Base-by-base conservation (phyloP, 2,888 invertebrate species). In the Megalurothrips usitatus region DNA sequence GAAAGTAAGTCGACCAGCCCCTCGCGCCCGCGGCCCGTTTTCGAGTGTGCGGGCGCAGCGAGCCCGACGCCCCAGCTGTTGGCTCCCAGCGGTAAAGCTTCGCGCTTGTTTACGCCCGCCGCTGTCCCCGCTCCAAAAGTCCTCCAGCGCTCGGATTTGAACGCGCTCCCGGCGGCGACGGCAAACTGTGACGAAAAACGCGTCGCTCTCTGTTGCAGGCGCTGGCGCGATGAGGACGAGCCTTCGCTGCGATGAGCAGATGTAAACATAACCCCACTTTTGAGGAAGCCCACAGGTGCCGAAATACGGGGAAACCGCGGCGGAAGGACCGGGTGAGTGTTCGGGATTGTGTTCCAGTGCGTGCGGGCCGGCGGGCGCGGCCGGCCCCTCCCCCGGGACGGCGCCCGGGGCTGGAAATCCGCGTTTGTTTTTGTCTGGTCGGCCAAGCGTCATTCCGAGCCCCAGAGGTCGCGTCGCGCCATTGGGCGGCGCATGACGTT, bases 231-330 rank as follows among this genome's bases (percentile, higher is more conserved):
- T 43, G 14, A 19, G 14, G 17, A 58, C 58, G 58, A 17, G 58
- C 1, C 19, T 58, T 58, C 4, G 58, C 17, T 17, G 19, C 58
- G 11, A 58, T 58, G 26, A 26, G 26, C 68, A 75, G 68, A 75
- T 75, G 68, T 75, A 75, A 75, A 75, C 68, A 75, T 75, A 75
- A 75, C 68, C 68, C 26, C 26, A 75, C 68, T 75, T 75, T 12
- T 4, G 12, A 75, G 12, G 68, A 75, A 75, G 68, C 68, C 26
- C 23, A 75, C 68, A 75, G 68, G 68, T 75, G 68, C 68, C 68
- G 17, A 58, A 58, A n/a, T 58, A 58, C n/a, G 6, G n/a, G 17
- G n/a, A n/a, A 58, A 58, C 17, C 58, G 6, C 34, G 34, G 34
- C 34, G 34, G 6, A 43, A 43, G 6, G 6, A 43, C 6, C 34